A percentile compares a stretch with the other conserved stretches of the same genome.
Conservation (phyloP, 1,140 invertebrate genomes). For the Rhysida immarginata region DNA sequence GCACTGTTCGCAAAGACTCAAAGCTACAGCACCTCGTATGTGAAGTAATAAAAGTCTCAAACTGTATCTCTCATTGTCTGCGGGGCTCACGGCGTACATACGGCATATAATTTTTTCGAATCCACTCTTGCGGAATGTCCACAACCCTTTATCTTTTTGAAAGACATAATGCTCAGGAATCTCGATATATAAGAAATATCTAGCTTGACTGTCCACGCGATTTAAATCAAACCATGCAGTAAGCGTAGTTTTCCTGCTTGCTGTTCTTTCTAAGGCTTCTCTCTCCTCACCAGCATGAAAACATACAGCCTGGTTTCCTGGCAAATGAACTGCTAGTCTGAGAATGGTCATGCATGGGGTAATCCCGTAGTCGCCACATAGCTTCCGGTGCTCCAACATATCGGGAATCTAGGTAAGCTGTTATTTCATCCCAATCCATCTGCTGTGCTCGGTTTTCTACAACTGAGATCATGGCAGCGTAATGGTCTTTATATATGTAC, state of each 20-base stretch:
- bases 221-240: conserved; percentile 18
- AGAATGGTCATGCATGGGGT: conserved; percentile 24
- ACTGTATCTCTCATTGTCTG: too few relatives aligned
- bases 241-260: conserved; percentile 19
- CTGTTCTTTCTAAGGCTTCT: conserved; percentile 8
- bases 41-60: too few relatives aligned
- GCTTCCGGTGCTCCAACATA: conserved; percentile 32
- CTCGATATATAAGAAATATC: background rate
- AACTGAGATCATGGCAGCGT: background rate
- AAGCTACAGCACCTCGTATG: too few relatives aligned
- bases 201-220: background rate
- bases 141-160: too few relatives aligned
- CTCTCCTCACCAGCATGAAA: conserved; percentile 22
- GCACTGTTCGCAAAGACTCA: too few relatives aligned
- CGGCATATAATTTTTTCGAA: too few relatives aligned
- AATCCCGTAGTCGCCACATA: conserved; percentile 27
- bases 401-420: conserved; percentile 23
- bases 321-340: conserved; percentile 30
- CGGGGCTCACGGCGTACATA: too few relatives aligned
- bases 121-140: too few relatives aligned
- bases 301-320: conserved; percentile 26
- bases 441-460: background rate
- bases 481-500: background rate
- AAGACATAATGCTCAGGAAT: background rate
- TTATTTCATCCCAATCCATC: conserved; percentile 26